These are phyloP conservation scores for Osmerus mordax DNA, from an alignment of 2,113 vertebrate species.

Conservation along the genomic window DNA sequence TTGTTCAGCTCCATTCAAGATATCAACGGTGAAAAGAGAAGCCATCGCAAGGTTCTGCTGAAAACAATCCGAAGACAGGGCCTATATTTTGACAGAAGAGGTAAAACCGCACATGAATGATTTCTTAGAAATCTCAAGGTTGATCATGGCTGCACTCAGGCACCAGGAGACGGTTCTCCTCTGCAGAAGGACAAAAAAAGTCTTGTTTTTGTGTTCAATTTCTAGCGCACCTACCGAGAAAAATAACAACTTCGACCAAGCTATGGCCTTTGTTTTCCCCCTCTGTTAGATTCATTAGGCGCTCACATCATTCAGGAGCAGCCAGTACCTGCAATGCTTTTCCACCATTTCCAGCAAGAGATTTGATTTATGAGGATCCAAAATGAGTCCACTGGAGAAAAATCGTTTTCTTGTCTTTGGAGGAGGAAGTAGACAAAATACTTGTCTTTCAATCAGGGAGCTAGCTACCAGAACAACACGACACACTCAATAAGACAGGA, in stretches of 20 bases:
- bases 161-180: constrained; percentile 30
- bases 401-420: neutral
- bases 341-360: constrained; percentile 36
- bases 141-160: constrained; percentile 53
- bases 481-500: constrained; percentile 29
- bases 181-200: constrained; percentile 36
- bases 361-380: constrained; percentile 36
- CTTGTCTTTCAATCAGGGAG: constrained; percentile 28
- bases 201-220: constrained; percentile 53
- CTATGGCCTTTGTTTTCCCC: constrained; percentile 58
- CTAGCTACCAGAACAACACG: constrained; percentile 40
- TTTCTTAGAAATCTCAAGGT: constrained; percentile 55
- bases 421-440: neutral
- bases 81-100: constrained; percentile 46
- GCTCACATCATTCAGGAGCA: constrained; percentile 27
- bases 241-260: constrained; percentile 54
- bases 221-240: constrained; percentile 46
- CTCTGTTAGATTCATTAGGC: constrained; percentile 51
- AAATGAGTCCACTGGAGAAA: constrained; percentile 6
- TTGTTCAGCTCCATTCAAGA: no score
- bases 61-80: constrained; percentile 34
- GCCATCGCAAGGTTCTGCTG: neutral
- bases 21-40: neutral
- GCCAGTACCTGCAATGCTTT: constrained; percentile 27
- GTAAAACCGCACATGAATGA: constrained; percentile 50